phyloP scores from a whole-genome alignment of 1,140 invertebrate genomes.

The Ladona fulva region DNA sequence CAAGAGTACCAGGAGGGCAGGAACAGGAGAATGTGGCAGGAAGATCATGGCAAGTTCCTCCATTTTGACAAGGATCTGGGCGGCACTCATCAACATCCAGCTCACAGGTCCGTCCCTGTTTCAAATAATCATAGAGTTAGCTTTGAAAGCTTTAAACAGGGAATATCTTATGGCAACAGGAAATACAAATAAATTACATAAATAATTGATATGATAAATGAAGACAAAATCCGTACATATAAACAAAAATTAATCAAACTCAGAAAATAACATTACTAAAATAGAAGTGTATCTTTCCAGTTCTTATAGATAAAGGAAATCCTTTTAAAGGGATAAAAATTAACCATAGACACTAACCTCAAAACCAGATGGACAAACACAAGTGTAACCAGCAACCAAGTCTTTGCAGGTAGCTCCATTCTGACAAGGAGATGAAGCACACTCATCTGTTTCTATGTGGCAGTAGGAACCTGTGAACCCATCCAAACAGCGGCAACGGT shows the following conservation, averaged over 20 bases:
- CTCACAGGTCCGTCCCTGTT: conserved; percentile 78
- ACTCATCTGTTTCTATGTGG: conserved; percentile 80
- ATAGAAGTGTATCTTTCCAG: too few species aligned
- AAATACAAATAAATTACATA: too few species aligned
- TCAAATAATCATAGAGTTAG: too few species aligned
- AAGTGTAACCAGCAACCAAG: conserved; percentile 73
- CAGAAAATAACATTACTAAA: too few species aligned
- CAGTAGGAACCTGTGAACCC: conserved; percentile 88
- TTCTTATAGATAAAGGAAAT: too few species aligned
- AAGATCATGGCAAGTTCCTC: conserved; percentile 83
- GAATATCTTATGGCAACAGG: too few species aligned
- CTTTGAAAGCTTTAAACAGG: too few species aligned
- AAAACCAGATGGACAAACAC: conserved; percentile 78
- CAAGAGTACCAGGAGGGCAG: conserved; percentile 78
- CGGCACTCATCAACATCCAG: conserved; percentile 85
- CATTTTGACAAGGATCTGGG: conserved; percentile 84
- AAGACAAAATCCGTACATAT: too few species aligned
- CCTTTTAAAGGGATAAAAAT: too few species aligned
- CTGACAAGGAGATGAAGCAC: conserved; percentile 78
- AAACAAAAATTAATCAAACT: too few species aligned
- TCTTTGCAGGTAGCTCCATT: conserved; percentile 82
- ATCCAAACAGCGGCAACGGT: conserved; percentile 74
- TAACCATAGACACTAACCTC: conserved; percentile 38
- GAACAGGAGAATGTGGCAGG: conserved; percentile 82
- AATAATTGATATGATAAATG: too few species aligned